A percentile compares a stretch with the other conserved stretches of the same genome.
Conservation (phyloP, 2,888 invertebrate species). For the Perizoma affinitatum region DNA sequence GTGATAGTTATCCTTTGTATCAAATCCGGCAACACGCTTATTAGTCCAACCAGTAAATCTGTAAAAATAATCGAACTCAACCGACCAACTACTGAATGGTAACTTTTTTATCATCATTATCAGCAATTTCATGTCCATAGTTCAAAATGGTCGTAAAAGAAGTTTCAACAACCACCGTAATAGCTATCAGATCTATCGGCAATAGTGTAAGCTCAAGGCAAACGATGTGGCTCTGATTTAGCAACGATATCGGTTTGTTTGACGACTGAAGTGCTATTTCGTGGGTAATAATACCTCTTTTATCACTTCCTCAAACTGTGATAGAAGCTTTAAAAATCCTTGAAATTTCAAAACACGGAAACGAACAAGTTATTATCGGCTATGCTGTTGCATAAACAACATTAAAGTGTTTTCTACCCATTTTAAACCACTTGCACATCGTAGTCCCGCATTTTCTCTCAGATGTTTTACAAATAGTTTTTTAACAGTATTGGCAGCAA, state of each 20-base stretch:
- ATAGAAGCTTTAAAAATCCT: conserved; percentile 2
- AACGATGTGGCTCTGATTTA: conserved; percentile 18
- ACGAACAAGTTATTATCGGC: background rate
- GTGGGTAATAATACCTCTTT: conserved; percentile 4
- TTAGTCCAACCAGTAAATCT: conserved; percentile 95
- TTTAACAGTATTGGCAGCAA: no score
- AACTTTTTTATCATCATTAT: no score
- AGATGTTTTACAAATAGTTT: no score
- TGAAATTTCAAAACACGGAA: conserved; percentile 7
- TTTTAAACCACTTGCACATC: no score
- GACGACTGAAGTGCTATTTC: conserved; percentile 17
- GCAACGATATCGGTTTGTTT: conserved; percentile 13
- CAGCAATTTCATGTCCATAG: no score
- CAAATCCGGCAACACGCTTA: conserved; percentile 95
- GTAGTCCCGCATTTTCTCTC: no score
- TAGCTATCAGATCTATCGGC: conserved; percentile 5
- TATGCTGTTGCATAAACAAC: conserved; percentile 4
- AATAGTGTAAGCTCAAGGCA: conserved; percentile 4
- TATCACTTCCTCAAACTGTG: conserved; percentile 12
- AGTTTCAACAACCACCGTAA: no score
- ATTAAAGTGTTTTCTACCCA: no score
- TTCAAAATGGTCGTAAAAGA: no score
- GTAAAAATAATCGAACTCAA: conserved; percentile 39
- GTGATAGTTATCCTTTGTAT: conserved; percentile 94
- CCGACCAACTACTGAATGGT: no score